Evolutionary conservation across 2,113 vertebrate species (phyloP).

Genomic region (Merops nubicus): DNA sequence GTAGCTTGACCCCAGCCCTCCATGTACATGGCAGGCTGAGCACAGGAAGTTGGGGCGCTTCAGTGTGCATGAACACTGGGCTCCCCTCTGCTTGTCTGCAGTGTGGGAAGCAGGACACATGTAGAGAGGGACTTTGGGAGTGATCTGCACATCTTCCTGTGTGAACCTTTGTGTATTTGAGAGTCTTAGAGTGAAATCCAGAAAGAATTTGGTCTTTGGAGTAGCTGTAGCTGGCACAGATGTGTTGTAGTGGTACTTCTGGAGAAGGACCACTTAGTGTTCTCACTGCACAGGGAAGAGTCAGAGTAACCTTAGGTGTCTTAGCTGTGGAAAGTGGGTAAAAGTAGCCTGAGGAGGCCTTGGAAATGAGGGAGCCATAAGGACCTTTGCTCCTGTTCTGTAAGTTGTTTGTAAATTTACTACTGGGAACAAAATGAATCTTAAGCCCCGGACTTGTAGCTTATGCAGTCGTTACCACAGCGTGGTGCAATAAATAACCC

Average conservation of each 20-base stretch:
- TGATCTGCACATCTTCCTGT: not conserved
- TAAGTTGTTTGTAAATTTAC: not conserved
- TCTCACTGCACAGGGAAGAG: not conserved
- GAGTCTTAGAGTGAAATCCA: not conserved
- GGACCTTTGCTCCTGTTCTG: not conserved
- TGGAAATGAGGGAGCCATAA: not conserved
- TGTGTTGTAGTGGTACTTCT: not conserved
- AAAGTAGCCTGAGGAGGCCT: not conserved
- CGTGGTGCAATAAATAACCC: slow-evolving; percentile 30
- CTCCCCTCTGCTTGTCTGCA: not conserved
- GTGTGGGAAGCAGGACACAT: fast-evolving
- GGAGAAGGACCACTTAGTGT: not conserved
- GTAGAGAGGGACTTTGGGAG: not conserved
- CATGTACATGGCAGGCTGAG: fast-evolving
- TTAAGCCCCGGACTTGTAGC: not conserved
- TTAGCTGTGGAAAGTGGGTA: not conserved
- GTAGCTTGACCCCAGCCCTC: not conserved
- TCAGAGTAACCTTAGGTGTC: not conserved
- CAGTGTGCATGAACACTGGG: fast-evolving
- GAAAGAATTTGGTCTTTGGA: not conserved
- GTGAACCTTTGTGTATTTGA: not conserved
- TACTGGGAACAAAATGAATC: not conserved
- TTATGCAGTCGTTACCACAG: not conserved
- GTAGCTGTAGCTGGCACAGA: not conserved
- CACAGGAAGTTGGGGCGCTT: not conserved